These are phyloP conservation scores for Brachionus paranguensis DNA, from an alignment of 1,140 invertebrate genomes.

Conservation along the genomic window DNA sequence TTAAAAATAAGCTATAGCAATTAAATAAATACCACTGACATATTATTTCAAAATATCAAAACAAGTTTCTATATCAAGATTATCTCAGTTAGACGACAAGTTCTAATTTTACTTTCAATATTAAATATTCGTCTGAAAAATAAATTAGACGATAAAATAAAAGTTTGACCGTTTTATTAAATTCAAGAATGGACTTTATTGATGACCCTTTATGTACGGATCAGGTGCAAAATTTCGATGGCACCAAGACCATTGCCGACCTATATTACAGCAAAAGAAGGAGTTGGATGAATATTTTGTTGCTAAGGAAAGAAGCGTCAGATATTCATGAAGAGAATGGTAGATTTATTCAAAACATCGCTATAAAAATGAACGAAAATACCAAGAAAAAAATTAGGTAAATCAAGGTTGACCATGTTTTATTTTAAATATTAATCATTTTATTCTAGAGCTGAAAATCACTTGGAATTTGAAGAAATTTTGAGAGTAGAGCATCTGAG, in stretches of 20 bases:
- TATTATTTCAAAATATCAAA: background rate
- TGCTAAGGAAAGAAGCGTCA: background rate
- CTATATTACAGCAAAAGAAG: background rate
- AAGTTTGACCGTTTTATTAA: background rate
- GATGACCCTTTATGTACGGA: background rate
- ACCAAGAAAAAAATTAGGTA: background rate
- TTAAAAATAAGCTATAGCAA: background rate
- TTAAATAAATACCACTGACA: background rate
- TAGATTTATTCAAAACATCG: background rate
- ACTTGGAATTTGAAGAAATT: conserved; percentile 3
- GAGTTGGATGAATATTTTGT: conserved; percentile 4
- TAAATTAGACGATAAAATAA: background rate
- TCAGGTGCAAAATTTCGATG: background rate
- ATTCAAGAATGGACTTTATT: background rate
- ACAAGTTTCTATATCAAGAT: conserved; percentile 17
- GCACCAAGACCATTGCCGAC: background rate
- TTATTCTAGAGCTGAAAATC: background rate
- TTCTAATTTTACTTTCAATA: background rate
- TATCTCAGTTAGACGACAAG: conserved; percentile 23
- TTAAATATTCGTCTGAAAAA: background rate
- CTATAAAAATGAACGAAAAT: conserved; percentile 16
- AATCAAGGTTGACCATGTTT: background rate
- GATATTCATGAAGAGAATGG: background rate
- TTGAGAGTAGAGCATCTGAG: background rate
- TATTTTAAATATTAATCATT: background rate